Conservation (phyloP, 2,113 vertebrate species). For the Barnardius zonarius region DNA sequence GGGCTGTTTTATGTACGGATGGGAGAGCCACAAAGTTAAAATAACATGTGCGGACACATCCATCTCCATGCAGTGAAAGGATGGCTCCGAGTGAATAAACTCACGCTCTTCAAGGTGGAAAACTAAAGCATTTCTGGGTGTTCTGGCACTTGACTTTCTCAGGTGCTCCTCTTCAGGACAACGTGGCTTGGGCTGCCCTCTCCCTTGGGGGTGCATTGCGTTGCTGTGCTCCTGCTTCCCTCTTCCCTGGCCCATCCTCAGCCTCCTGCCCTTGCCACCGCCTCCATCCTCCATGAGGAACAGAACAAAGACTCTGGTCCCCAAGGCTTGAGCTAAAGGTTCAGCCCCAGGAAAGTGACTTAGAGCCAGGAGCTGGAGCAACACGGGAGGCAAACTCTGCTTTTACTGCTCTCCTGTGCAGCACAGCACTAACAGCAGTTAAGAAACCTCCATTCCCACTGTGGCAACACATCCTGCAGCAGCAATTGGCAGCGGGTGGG, state of each 20-base stretch:
- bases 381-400: not conserved
- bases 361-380: not conserved
- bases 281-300: not conserved
- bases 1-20: conserved; percentile 50
- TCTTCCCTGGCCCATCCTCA: not conserved
- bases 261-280: not conserved
- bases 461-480: not conserved
- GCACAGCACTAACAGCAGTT: not conserved
- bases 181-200: fast-evolving
- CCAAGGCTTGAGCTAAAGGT: not conserved
- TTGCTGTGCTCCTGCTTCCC: not conserved
- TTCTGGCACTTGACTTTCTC: not conserved
- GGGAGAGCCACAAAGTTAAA: conserved; percentile 42
- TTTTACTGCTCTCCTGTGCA: not conserved
- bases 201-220: not conserved
- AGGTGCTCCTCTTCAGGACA: not conserved
- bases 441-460: not conserved
- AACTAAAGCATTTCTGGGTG: not conserved
- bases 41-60: not conserved
- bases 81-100: not conserved
- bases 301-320: not conserved
- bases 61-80: not conserved
- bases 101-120: not conserved
- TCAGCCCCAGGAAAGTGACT: not conserved
- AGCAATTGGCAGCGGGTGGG: not conserved